Conservation (phyloP, 1,140 invertebrate species). For the Telenomus remus region DNA sequence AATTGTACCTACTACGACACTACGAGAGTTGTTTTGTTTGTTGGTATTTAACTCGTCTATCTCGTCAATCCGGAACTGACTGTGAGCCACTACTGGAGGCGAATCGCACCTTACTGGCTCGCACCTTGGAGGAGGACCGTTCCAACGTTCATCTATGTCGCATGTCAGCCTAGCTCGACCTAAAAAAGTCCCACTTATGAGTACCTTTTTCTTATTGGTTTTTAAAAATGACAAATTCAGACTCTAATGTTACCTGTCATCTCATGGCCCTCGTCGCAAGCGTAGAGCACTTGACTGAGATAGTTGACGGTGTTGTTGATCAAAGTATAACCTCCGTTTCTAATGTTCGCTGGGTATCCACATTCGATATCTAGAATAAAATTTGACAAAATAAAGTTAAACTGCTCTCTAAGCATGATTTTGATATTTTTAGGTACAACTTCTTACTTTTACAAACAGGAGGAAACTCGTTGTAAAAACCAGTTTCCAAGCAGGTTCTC, state of each 20-base stretch:
- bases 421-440: not conserved
- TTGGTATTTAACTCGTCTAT: constrained; percentile 58
- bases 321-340: constrained; percentile 86
- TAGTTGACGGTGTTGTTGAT: constrained; percentile 90
- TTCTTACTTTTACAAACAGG: constrained; percentile 93
- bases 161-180: constrained; percentile 88
- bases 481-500: constrained; percentile 90
- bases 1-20: constrained; percentile 81
- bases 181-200: constrained; percentile 22
- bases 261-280: constrained; percentile 88
- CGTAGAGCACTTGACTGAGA: constrained; percentile 88
- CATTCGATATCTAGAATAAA: constrained; percentile 87
- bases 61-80: constrained; percentile 79
- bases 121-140: constrained; percentile 92
- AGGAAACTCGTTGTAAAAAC: constrained; percentile 95
- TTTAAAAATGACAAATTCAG: not conserved
- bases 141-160: constrained; percentile 94
- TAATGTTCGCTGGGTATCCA: constrained; percentile 89
- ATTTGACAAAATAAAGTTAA: constrained; percentile 1
- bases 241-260: constrained; percentile 79
- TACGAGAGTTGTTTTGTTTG: constrained; percentile 71
- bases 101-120: constrained; percentile 87
- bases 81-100: constrained; percentile 83
- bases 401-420: constrained; percentile 11
- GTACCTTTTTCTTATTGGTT: no score